Evolutionary conservation across 1,140 invertebrate genomes (phyloP).

Genomic region (Wasmannia auropunctata): DNA sequence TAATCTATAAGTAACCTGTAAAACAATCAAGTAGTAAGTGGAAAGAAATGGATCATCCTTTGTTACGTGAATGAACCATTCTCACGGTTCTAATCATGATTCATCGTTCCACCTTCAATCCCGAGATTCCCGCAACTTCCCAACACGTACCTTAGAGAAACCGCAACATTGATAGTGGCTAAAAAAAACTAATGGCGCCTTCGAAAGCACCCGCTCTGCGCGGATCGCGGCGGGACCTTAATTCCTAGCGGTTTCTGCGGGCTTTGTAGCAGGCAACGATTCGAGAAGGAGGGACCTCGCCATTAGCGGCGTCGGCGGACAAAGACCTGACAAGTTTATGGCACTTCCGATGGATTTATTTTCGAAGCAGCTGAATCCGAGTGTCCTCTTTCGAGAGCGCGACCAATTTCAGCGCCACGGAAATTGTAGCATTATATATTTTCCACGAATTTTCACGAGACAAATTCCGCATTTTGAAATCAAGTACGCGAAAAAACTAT

Average conservation of each 20-base stretch:
- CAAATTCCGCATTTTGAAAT: background rate
- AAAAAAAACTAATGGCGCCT: conserved; percentile 44
- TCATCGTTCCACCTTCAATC: conserved; percentile 15
- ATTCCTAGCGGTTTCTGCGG: conserved; percentile 31
- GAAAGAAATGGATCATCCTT: background rate
- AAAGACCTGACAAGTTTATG: conserved; percentile 79
- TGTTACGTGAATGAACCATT: background rate
- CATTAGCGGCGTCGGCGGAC: conserved; percentile 74
- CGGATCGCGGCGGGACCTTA: conserved; percentile 41
- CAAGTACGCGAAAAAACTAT: background rate
- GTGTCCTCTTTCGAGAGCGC: conserved; percentile 52
- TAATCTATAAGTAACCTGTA: background rate
- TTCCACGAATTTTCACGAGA: background rate
- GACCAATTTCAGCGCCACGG: conserved; percentile 64
- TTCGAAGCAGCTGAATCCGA: conserved; percentile 30
- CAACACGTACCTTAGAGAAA: conserved; percentile 19
- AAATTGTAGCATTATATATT: background rate
- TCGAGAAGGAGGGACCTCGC: conserved; percentile 57
- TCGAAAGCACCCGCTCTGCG: conserved; percentile 24
- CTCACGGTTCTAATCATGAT: conserved; percentile 34
- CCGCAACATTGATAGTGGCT: conserved; percentile 36
- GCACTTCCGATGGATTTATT: conserved; percentile 78
- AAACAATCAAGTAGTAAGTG: background rate
- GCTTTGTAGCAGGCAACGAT: conserved; percentile 31
- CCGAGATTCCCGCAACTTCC: background rate